Evolutionary conservation across 2,888 invertebrate genomes (phyloP), one percentile per base, ranked within the genome.

Genomic region (Notodonta ziczac): DNA sequence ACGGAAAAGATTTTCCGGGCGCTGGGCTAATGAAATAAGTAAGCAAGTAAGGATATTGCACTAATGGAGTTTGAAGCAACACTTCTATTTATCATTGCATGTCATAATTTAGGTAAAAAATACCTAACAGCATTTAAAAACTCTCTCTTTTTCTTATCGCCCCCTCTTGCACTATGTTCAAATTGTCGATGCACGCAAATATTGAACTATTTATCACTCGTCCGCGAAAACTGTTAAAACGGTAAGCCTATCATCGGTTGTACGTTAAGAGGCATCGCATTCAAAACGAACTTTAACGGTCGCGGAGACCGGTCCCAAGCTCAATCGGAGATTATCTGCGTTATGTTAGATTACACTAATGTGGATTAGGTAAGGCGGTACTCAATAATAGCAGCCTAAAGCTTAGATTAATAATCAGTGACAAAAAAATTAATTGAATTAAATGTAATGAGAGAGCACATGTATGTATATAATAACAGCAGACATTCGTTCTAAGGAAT

Each of bases 241-340:
- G 76, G 73, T 74, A 72, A 69, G 83, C 74, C 84, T 84, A 87
- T 24, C 24, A 24, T 79, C 85, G 72, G 67, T 67, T 73, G 78
- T 73, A 69, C 69, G 82, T 78, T 83, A 82, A 80, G 80, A 78
- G 1, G 24, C 24, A 24, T 24, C 76, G 77, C 78, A 77, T 82
- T 80, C 78, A 76, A 73, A 84, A 82, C 73, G 74, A 74, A 78
- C 78, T 83, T 89, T 89, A 90, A 91, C 91, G 90, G 91, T 87
- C 82, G 67, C 58, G 58, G 56, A 57, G 81, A 89, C 89, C 79
- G 83, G 91, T 90, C 84, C 70, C 62, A 40, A 52, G 62, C 60
- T 72, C 73, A 80, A 83, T 83, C 82, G 53, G 54, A 52, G 40
- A 78, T 62, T 65, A 70, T 67, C 54, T 58, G 52, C 56, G 56